These are phyloP conservation scores for Hyposoter dolosus DNA, from an alignment of 2,888 invertebrate genomes.

Conservation along the genomic window DNA sequence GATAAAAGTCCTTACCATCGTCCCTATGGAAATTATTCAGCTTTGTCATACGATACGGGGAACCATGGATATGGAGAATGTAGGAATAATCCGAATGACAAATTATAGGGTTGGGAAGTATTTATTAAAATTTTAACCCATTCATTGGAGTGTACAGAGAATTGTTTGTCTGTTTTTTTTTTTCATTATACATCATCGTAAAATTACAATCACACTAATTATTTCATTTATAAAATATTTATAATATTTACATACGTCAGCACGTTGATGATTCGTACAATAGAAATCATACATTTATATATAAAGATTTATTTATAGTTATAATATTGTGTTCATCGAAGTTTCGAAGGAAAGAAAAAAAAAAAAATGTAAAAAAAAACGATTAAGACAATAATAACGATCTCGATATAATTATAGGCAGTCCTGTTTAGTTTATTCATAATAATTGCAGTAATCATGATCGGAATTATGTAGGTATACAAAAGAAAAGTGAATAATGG, in stretches of 20 bases:
- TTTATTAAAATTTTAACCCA: conserved; percentile 81
- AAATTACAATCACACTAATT: conserved; percentile 79
- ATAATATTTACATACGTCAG: conserved; percentile 81
- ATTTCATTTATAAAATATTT: conserved; percentile 82
- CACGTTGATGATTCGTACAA: conserved; percentile 70
- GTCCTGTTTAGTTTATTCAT: conserved; percentile 51
- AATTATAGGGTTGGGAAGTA: conserved; percentile 75
- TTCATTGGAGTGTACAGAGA: conserved; percentile 77
- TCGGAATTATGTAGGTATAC: conserved; percentile 60
- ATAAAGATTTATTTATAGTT: conserved; percentile 48
- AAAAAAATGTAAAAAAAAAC: conserved; percentile 50
- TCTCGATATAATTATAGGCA: conserved; percentile 64
- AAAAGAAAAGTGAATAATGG: conserved; percentile 62
- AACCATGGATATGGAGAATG: conserved; percentile 4
- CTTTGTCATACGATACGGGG: neutral
- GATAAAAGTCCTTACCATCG: conserved; percentile 17
- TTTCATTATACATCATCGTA: conserved; percentile 77
- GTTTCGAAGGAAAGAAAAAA: conserved; percentile 42
- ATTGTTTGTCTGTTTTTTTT: conserved; percentile 23
- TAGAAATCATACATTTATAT: conserved; percentile 72
- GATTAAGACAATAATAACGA: conserved; percentile 69
- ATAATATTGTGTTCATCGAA: conserved; percentile 53
- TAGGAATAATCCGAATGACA: neutral
- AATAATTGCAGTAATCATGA: conserved; percentile 50
- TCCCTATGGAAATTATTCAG: neutral